A percentile compares a stretch with the other conserved stretches of the same genome.
These are phyloP conservation scores for Cabera pusaria DNA, from an alignment of 2,888 invertebrate genomes.

Conservation along the genomic window DNA sequence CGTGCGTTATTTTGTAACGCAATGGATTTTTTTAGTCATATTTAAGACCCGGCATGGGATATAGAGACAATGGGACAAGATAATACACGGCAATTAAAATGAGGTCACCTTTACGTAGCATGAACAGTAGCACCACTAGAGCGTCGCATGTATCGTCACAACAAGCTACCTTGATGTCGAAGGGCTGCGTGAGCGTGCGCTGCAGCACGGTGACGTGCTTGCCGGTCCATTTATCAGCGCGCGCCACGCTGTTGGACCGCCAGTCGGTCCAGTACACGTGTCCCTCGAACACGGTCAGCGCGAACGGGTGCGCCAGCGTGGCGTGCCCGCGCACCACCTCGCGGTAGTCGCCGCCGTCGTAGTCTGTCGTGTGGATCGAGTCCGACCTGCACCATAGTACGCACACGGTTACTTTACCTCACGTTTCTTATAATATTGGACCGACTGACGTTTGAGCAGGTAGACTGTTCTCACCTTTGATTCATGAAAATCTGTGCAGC, in stretches of 20 bases:
- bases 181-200: slow-evolving; percentile 93
- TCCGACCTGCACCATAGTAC: slow-evolving; percentile 82
- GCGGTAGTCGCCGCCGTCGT: slow-evolving; percentile 89
- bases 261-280: slow-evolving; percentile 98
- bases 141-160: no score
- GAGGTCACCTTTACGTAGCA: no score
- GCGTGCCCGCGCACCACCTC: slow-evolving; percentile 89
- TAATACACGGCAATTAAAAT: no score
- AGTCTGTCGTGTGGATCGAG: slow-evolving; percentile 92
- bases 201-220: slow-evolving; percentile 90
- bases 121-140: no score
- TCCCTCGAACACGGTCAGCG: slow-evolving; percentile 92
- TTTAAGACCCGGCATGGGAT: no score
- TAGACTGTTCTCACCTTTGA: no score
- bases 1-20: no score
- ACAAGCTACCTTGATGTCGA: slow-evolving; percentile 95
- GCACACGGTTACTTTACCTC: background rate
- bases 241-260: slow-evolving; percentile 92
- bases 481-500: no score
- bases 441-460: no score
- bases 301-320: slow-evolving; percentile 93
- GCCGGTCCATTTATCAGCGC: slow-evolving; percentile 94
- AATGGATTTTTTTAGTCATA: no score
- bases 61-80: no score
- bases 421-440: no score